Percentiles rank a stretch among this genome's conserved stretches.
phyloP scores from a whole-genome alignment of 2,888 invertebrate species.

The Plebejus anna region DNA sequence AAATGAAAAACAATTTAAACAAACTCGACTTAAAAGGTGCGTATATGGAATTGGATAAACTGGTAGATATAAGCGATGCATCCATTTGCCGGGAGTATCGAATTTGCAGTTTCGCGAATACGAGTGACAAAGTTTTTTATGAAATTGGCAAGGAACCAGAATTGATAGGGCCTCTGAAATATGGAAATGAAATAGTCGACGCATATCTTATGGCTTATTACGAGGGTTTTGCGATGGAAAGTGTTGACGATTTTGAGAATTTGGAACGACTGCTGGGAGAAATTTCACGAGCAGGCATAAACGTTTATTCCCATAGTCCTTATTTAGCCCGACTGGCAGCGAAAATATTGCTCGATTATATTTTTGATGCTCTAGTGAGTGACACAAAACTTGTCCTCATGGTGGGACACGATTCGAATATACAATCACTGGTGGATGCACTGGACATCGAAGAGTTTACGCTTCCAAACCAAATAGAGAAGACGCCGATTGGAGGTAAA shows the following conservation, averaged over 20 bases:
- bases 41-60: constrained; percentile 48
- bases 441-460: constrained; percentile 50
- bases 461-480: constrained; percentile 53
- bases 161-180: constrained; percentile 50
- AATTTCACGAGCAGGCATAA: constrained; percentile 51
- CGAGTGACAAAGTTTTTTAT: constrained; percentile 44
- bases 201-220: constrained; percentile 63
- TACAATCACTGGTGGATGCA: constrained; percentile 48
- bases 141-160: constrained; percentile 52
- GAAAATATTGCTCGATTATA: constrained; percentile 49
- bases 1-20: constrained; percentile 51
- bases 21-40: constrained; percentile 44
- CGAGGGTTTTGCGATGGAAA: constrained; percentile 50
- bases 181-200: constrained; percentile 53
- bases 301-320: constrained; percentile 54
- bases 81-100: constrained; percentile 47
- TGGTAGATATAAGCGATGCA: constrained; percentile 54
- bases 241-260: constrained; percentile 51
- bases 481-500: constrained; percentile 62
- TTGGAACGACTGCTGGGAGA: constrained; percentile 44
- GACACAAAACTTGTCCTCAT: constrained; percentile 48
- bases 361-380: constrained; percentile 43
- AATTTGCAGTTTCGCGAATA: constrained; percentile 51
- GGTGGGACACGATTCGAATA: constrained; percentile 64
- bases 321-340: constrained; percentile 48